Conservation (phyloP, 2,797 vertebrate genomes). For the Xenops minutus region DNA sequence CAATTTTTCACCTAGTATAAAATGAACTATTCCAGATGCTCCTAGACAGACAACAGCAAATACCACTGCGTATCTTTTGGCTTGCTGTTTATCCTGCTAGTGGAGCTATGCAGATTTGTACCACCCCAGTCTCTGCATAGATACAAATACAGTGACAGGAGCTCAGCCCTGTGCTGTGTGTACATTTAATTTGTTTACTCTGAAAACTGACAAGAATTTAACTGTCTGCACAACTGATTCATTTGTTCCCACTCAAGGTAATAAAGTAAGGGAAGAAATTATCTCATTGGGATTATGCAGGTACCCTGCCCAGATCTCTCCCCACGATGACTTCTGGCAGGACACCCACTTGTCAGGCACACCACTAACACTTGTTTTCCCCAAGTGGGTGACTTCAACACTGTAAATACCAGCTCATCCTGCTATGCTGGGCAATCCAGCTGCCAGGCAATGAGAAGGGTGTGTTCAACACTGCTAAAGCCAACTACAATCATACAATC, state of each 20-base stretch:
- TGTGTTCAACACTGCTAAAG: not conserved
- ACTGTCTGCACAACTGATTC: not conserved
- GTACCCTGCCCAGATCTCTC: not conserved
- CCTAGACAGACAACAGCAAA: not conserved
- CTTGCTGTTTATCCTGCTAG: not conserved
- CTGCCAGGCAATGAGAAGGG: not conserved
- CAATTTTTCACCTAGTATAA: not conserved
- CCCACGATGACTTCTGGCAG: rapidly evolving
- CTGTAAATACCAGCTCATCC: not conserved
- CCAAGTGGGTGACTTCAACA: rapidly evolving
- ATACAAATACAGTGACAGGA: not conserved
- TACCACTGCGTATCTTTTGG: not conserved
- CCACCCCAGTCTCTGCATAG: not conserved
- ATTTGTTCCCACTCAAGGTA: not conserved
- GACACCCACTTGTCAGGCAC: not conserved
- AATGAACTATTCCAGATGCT: not conserved
- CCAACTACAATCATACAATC: not conserved
- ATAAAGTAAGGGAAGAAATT: not conserved
- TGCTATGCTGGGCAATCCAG: not conserved
- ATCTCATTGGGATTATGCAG: not conserved
- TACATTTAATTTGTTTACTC: not conserved
- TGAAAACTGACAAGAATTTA: not conserved
- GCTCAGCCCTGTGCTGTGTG: not conserved
- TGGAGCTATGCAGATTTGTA: not conserved
- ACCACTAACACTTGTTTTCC: not conserved